phyloP scores from a whole-genome alignment of 2,113 vertebrate species.

The Cyprinus carpio region DNA sequence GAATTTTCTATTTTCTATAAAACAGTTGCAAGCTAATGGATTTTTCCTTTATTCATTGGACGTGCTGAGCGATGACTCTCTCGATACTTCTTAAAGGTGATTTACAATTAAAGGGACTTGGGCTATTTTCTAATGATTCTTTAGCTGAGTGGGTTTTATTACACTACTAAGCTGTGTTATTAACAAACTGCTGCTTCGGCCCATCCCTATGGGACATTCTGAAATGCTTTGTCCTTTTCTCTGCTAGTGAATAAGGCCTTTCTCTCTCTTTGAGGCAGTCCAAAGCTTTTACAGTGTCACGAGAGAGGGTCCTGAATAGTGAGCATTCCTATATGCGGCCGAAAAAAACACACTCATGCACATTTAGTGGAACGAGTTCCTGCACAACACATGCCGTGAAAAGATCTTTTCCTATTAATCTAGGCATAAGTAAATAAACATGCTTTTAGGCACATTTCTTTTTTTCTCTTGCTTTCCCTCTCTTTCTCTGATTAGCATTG shows the following conservation, averaged over 20 bases:
- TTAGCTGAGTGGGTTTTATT: constrained; percentile 68
- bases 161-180: constrained; percentile 64
- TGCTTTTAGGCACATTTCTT: constrained; percentile 1
- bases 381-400: background rate
- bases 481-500: background rate
- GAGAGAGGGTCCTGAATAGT: constrained; percentile 9
- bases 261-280: constrained; percentile 25
- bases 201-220: constrained; percentile 43
- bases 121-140: constrained; percentile 68
- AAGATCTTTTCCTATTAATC: background rate
- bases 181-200: constrained; percentile 52
- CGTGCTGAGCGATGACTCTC: constrained; percentile 77
- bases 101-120: constrained; percentile 70
- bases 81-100: constrained; percentile 75
- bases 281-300: constrained; percentile 45
- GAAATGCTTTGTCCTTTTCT: constrained; percentile 56
- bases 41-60: constrained; percentile 80
- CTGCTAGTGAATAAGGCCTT: constrained; percentile 49
- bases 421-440: background rate
- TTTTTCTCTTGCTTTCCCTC: no score
- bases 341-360: constrained; percentile 30
- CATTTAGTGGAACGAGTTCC: background rate
- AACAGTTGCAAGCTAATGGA: constrained; percentile 74
- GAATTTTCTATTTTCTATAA: constrained; percentile 69
- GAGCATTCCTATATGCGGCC: background rate